Base-by-base conservation (phyloP, 1,140 invertebrate genomes). In the Dinothrombium tinctorium region DNA sequence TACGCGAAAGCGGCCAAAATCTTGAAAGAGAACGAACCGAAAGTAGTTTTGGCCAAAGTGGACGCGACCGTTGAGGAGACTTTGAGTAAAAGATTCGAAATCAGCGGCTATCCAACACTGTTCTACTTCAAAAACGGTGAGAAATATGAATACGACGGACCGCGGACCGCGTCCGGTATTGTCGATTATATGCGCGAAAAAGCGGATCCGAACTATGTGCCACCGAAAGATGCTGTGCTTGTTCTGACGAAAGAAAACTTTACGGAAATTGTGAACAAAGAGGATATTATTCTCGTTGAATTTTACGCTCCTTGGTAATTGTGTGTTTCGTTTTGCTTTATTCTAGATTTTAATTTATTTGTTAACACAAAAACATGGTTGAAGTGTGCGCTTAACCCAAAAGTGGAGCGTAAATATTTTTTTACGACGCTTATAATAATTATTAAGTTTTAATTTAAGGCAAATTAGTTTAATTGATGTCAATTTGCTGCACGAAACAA, bases 91-190 rank as follows among this genome's bases (percentile, higher is more conserved):
- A 75, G 89, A 53, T 79, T 73, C 62, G 78, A 76, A 0, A 89
- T 99, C 3, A 76, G 69, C 45, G 92, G 94, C 17, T 98, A 95
- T 58, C 92, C 92, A 12, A 98, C 90, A 9, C 58, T 99, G 32
- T 98, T 98, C 60, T 94, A 96, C 45, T 98, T 98, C 69, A 58
- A 56, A 24, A 26, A 37, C 37, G 84, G 84, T 47, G 78, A 94
- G 57, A 71, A 76, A 4, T 67, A 73, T 49, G 92, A 99, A 46
- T 99, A 98, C 60, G 82, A 80, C 61, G 94, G 90, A 12, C 86
- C 86, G 20, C 71, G 94, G 54, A 86, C 96, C 61, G 76, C 86
- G 77, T 71, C 65, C 63, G 84, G 82, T 38, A 92, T 95, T 63
- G 77, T 80, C 7, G 90, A 94, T 57, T 80, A 79, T 54, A 95